A percentile compares a stretch with the other conserved stretches of the same genome.
Evolutionary conservation across 2,888 invertebrate species (phyloP).

Genomic region (Asteroscopus sphinx): DNA sequence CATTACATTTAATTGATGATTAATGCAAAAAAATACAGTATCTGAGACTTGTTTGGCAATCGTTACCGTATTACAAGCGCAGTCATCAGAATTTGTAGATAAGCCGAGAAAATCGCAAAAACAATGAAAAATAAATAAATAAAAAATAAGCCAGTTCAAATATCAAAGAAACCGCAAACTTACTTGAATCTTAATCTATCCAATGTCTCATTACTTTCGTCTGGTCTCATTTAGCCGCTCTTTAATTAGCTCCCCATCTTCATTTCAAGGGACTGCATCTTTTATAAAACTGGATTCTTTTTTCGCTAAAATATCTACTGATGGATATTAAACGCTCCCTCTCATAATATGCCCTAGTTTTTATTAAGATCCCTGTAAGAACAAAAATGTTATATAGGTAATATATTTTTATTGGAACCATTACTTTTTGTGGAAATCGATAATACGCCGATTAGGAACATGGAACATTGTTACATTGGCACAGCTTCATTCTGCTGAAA

Average conservation of each 20-base stretch:
- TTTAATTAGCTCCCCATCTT: slow-evolving; percentile 31
- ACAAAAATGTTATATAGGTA: not conserved
- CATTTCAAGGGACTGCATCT: slow-evolving; percentile 17
- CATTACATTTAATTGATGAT: no score
- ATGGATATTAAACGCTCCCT: slow-evolving; percentile 35
- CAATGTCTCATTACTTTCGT: slow-evolving; percentile 26
- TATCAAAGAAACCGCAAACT: slow-evolving; percentile 2
- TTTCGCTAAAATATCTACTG: slow-evolving; percentile 2
- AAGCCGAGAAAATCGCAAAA: not conserved
- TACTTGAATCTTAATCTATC: slow-evolving; percentile 17
- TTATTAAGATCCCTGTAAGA: not conserved
- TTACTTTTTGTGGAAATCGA: slow-evolving; percentile 1
- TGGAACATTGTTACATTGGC: not conserved
- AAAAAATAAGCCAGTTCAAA: not conserved
- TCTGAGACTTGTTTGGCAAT: not conserved
- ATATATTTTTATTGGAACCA: slow-evolving; percentile 2
- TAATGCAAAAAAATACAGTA: no score
- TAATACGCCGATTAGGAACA: not conserved
- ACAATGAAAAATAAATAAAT: no score
- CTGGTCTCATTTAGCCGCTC: slow-evolving; percentile 21
- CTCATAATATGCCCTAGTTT: slow-evolving; percentile 2
- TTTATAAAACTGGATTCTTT: slow-evolving; percentile 17
- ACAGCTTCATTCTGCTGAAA: no score
- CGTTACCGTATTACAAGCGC: not conserved
- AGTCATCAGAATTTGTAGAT: not conserved